Evolutionary conservation across 2,888 invertebrate species (phyloP).

Genomic region (Nasonia oneida): DNA sequence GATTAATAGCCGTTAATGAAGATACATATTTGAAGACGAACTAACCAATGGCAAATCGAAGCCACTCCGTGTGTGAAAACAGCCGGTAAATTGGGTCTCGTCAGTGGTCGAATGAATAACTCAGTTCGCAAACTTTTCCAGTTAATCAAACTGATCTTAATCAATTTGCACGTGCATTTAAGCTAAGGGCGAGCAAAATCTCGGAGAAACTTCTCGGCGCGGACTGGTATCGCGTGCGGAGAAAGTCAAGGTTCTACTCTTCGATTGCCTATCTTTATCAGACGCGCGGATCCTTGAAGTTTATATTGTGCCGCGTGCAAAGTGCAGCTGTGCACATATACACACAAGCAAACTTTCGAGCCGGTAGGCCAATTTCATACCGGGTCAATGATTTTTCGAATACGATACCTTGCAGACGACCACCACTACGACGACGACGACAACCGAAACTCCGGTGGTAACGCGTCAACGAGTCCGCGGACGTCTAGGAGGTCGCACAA

Average conservation of each 20-base stretch:
- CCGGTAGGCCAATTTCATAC: neutral
- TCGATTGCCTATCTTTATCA: slow-evolving; percentile 41
- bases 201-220: neutral
- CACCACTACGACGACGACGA: slow-evolving; percentile 64
- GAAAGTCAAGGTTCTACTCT: slow-evolving; percentile 52
- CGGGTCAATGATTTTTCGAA: slow-evolving; percentile 34
- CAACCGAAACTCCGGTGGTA: slow-evolving; percentile 69
- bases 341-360: neutral
- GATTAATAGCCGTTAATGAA: neutral
- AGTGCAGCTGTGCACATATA: neutral
- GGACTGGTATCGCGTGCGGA: slow-evolving; percentile 38
- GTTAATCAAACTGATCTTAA: slow-evolving; percentile 57
- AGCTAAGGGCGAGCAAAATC: slow-evolving; percentile 10
- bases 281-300: slow-evolving; percentile 47
- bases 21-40: neutral
- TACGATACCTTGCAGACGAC: neutral
- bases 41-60: neutral
- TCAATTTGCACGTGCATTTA: slow-evolving; percentile 45
- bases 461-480: slow-evolving; percentile 73
- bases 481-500: slow-evolving; percentile 65
- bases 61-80: neutral
- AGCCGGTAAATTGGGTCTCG: slow-evolving; percentile 14
- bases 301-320: slow-evolving; percentile 16
- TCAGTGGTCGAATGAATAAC: slow-evolving; percentile 25
- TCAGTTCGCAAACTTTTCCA: slow-evolving; percentile 37